Evolutionary conservation across 2,113 vertebrate genomes (phyloP), one percentile per base, ranked within the genome.

Genomic region (Salvelinus sp.): DNA sequence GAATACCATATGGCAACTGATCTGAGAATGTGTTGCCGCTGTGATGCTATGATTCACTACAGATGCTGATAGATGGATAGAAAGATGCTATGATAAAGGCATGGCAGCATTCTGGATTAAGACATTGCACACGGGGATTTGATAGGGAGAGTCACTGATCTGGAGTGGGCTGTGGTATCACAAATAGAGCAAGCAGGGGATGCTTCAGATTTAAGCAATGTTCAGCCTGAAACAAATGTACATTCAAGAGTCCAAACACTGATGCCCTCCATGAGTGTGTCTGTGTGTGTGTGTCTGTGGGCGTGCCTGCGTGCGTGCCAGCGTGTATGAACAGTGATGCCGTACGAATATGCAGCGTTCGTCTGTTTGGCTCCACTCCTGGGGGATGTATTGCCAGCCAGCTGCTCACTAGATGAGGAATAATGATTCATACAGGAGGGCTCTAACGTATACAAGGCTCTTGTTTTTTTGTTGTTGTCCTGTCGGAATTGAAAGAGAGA

Each of bases 171-270:
- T 84, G 85, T 77, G 81, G 78, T 73, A 77, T 63, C 50, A 22
- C 20, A 75, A 90, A 86, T 90, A 82, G 83, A 69, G 88, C 79
- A 75, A 86, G 91, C 81, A 91, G 88, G 86, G 88, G 87, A 83
- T 82, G 86, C 79, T 86, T 93, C 79, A 16, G 14, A 88, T 83
- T 79, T 72, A 80, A 85, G 77, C 70, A 75, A 76, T 83, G 70
- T 77, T 76, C 48, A 57, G 20, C n/a, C 78, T 48, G 72, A 68
- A 28, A 75, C 23, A 81, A 83, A 88, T 89, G 82, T 83, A 76
- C 74, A 88, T 86, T 69, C 28, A 33, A 62, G 57, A 72, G 83
- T 83, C 82, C 78, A 65, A 79, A 65, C 76, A 79, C 72, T 54
- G 0, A 6, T 82, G 66, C 74, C 79, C 77, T 72, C 77, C 81